Percentiles rank a stretch among this genome's conserved stretches.
phyloP scores from a whole-genome alignment of 2,888 invertebrate genomes.

The Drosophila infuscata region DNA sequence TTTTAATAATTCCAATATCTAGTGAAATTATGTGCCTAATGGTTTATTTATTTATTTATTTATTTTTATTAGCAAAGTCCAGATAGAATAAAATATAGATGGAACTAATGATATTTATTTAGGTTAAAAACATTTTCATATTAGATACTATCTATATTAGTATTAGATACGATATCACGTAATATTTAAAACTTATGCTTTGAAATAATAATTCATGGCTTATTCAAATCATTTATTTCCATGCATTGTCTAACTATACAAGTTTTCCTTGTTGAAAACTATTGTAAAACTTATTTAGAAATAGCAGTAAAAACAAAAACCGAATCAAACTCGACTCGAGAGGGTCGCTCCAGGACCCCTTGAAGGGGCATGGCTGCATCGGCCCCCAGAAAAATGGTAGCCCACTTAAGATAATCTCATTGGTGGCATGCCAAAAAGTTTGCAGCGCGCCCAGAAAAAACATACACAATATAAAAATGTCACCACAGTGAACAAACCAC shows the following conservation, averaged over 20 bases:
- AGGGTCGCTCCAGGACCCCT: not conserved
- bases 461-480: conserved; percentile 73
- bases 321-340: conserved; percentile 25
- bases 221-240: not conserved
- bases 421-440: conserved; percentile 78
- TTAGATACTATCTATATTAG: not conserved
- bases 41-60: too few species aligned
- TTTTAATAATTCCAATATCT: not conserved
- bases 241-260: not conserved
- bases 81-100: not conserved
- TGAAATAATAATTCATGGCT: not conserved
- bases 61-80: not conserved
- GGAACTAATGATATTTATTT: not conserved
- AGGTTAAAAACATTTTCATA: not conserved
- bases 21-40: too few species aligned
- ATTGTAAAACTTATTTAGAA: conserved; percentile 56
- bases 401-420: conserved; percentile 81
- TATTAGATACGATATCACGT: not conserved
- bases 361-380: not conserved
- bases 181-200: not conserved
- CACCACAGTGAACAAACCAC: conserved; percentile 58
- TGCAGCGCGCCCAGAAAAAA: conserved; percentile 33
- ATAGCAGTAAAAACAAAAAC: conserved; percentile 16
- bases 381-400: conserved; percentile 57
- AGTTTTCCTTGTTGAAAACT: conserved; percentile 47